Conservation (phyloP, 92 coral and sea anemone genomes). For the Zoanthus solanderi region DNA sequence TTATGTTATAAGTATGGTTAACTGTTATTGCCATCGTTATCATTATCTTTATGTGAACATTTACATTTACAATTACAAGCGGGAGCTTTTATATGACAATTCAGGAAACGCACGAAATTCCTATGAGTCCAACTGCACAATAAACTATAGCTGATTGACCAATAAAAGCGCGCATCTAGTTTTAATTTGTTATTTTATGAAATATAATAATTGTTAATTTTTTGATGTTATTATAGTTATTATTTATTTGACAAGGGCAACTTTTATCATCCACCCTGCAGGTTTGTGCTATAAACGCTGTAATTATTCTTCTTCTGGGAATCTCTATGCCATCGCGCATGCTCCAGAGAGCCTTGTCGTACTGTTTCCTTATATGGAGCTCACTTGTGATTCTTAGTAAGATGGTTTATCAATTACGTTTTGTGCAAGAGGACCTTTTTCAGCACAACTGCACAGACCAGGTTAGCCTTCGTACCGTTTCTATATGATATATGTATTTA, state of each 20-base stretch:
- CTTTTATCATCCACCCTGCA: slow-evolving; percentile 9
- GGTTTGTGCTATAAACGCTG: slow-evolving; percentile 98
- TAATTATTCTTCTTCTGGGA: slow-evolving; percentile 89
- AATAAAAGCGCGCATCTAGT: no score
- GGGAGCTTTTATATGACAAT: no score
- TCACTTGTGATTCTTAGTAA: slow-evolving; percentile 93
- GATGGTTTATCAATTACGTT: slow-evolving; percentile 94
- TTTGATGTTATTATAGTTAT: background rate
- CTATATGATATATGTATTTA: no score
- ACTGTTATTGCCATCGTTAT: background rate
- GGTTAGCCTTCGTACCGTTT: slow-evolving; percentile 55
- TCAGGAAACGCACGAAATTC: no score
- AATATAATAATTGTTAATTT: no score
- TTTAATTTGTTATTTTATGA: no score
- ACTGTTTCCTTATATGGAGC: slow-evolving; percentile 98
- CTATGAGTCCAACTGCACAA: no score
- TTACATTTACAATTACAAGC: no score
- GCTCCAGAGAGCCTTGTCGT: slow-evolving; percentile 91
- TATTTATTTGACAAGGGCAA: background rate
- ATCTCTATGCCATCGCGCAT: slow-evolving; percentile 96
- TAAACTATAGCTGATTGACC: no score
- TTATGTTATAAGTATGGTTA: no score
- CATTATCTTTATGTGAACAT: no score
- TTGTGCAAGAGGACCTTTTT: slow-evolving; percentile 96
- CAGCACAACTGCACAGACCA: slow-evolving; percentile 97